Base-by-base conservation (phyloP, 1,140 invertebrate species). In the Rhopalosiphum padi region DNA sequence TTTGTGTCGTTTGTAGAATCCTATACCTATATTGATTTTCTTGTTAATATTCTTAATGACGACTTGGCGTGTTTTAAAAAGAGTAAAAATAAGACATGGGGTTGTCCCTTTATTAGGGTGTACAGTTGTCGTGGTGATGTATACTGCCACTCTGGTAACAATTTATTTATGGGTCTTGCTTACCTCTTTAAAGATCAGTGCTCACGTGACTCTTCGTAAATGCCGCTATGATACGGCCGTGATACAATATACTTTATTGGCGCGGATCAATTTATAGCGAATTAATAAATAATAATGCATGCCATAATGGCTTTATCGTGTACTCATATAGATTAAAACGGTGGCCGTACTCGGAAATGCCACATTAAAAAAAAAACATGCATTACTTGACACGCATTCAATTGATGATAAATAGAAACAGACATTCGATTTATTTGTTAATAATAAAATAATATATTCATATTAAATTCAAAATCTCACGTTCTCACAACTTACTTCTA, bases 261-360 rank as follows among this genome's bases (percentile, higher is more conserved):
- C 15, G n/a, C 4, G 15, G 60, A 77, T n/a, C 30, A n/a, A 77
- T 77, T 77, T 30, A n/a, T 21, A n/a, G 15, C 4, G 30, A 77
- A 77, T 77, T n/a, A 77, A 77, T 77, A n/a, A 77, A n/a, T 77
- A n/a, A 85, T 85, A 43, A 85, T 43, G 22, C 22, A 85, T 23
- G 41, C 41, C 22, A 25, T 85, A 43, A 85, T 85, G 37, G 89
- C 48, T 90, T 37, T 90, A 60, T 90, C 48, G 53, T 90, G 89
- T 43, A 43, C 83, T 43, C 9, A 30, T 23, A 41, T 41, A 85
- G 83, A 85, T 41, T 85, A 41, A 23, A 23, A 43, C 22, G 9
- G 83, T 41, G 83, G 22, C 23, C 8, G 37, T 41, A 43, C 37
- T 85, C 83, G 3, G 37, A 85, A 85, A 85, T 85, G 37, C 83